phyloP scores from a whole-genome alignment of 2,113 vertebrate genomes.

The Cavia aperea region DNA sequence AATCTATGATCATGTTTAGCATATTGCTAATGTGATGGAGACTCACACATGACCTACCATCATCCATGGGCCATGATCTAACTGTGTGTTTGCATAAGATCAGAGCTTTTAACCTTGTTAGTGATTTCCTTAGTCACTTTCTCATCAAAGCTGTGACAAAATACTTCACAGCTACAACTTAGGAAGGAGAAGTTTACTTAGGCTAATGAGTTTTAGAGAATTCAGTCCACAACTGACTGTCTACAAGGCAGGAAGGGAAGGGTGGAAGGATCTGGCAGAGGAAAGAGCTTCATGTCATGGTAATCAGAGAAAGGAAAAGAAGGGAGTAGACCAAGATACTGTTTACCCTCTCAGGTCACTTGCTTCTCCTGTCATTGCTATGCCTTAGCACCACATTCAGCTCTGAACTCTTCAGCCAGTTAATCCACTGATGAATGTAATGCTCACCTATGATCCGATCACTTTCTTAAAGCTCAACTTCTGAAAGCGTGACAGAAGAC shows the following conservation, averaged over 20 bases:
- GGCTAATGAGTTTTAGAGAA: not conserved
- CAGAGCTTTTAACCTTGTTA: not conserved
- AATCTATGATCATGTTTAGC: not conserved
- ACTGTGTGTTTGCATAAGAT: no score
- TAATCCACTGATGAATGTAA: not conserved
- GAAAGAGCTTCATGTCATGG: not conserved
- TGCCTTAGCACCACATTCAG: not conserved
- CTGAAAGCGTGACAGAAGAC: not conserved
- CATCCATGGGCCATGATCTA: not conserved
- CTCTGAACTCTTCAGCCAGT: not conserved
- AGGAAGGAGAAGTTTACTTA: not conserved
- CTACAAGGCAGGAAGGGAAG: not conserved
- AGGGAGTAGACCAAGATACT: not conserved
- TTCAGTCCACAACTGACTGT: not conserved
- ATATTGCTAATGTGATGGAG: not conserved
- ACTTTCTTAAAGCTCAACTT: not conserved
- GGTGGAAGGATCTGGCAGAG: not conserved
- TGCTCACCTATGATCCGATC: not conserved
- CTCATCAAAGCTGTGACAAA: not conserved
- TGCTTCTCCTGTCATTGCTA: not conserved
- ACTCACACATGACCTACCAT: not conserved
- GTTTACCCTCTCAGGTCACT: not conserved
- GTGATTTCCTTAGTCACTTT: not conserved
- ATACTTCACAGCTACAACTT: not conserved
- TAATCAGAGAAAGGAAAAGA: not conserved